Evolutionary conservation across 2,113 vertebrate genomes (phyloP).

Genomic region (Corvus hawaiiensis): DNA sequence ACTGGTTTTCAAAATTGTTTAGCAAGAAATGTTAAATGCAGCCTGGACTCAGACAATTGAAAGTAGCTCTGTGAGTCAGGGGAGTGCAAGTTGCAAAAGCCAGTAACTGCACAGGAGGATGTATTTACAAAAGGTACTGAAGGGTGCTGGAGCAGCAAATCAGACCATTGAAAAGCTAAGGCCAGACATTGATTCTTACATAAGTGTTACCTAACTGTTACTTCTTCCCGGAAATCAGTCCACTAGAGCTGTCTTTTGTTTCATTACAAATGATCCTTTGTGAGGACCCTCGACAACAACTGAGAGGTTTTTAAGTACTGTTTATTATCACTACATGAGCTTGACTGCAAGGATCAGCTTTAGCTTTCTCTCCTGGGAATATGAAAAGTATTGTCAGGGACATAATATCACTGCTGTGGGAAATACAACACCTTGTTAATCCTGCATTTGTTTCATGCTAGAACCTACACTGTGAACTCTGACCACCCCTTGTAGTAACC

Average conservation of each 20-base stretch:
- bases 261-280: not conserved
- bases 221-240: not conserved
- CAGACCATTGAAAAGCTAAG: not conserved
- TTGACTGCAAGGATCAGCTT: not conserved
- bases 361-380: not conserved
- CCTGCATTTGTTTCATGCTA: not conserved
- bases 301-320: not conserved
- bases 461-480: not conserved
- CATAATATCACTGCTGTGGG: not conserved
- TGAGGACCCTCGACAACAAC: not conserved
- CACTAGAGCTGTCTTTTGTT: not conserved
- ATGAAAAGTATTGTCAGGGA: not conserved
- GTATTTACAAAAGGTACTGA: not conserved
- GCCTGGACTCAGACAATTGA: not conserved
- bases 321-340: not conserved
- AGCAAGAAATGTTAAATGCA: not conserved
- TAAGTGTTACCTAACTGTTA: not conserved
- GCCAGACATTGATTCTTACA: not conserved
- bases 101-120: not conserved
- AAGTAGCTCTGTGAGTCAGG: not conserved
- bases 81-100: not conserved
- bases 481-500: not conserved
- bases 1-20: not conserved
- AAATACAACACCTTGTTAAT: not conserved
- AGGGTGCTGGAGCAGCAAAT: not conserved